Evolutionary conservation across 2,888 invertebrate species (phyloP), one percentile per base, ranked within the genome.

Genomic region (Caenorhabditis uteleia): DNA sequence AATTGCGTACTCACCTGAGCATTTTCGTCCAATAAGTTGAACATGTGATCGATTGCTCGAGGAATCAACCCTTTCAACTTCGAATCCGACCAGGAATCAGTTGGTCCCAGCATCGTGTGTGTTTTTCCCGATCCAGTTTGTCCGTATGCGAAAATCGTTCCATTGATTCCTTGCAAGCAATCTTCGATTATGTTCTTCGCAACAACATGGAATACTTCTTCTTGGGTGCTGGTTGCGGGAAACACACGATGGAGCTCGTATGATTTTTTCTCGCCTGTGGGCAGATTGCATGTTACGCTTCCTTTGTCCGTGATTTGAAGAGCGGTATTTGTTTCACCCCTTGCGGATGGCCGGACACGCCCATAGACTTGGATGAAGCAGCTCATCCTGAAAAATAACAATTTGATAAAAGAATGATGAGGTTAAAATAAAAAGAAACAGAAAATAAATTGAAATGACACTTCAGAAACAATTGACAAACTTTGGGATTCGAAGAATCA

Each of bases 111-210:
- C 85, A 85, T 85, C 4, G 85, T 85, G 66, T 83, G 84, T 1
- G 85, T 85, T 68, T 85, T 85, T 5, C 85, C 85, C 21, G 84
- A 31, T 31, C 70, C 85, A 14, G 85, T 85, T 75, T 85, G 85
- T 1, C 85, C 85, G 75, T 85, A 85, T 2, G 85, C 85, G 79
- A 85, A 85, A 47, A 85, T 84, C 4, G 85, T 85, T 2, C 84
- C 85, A 76, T 85, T 85, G 70, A 84, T 84, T 2, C 85, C 85
- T 23, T 77, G 75, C 0, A 84, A 62, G 69, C 84, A 84, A 46
- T 84, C 84, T 20, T 84, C 84, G 38, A 85, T 83, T n/a, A 85
- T 77, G 21, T 77, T 76, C 59, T 81, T 82, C 1, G 83, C 85
- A 3, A 84, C 81, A 5, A 67, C 48, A 3, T 70, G 56, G 72